Percentiles rank a stretch among this genome's conserved stretches.
These are phyloP conservation scores for Centropus bengalensis DNA, from an alignment of 2,113 vertebrate species.

Conservation along the genomic window DNA sequence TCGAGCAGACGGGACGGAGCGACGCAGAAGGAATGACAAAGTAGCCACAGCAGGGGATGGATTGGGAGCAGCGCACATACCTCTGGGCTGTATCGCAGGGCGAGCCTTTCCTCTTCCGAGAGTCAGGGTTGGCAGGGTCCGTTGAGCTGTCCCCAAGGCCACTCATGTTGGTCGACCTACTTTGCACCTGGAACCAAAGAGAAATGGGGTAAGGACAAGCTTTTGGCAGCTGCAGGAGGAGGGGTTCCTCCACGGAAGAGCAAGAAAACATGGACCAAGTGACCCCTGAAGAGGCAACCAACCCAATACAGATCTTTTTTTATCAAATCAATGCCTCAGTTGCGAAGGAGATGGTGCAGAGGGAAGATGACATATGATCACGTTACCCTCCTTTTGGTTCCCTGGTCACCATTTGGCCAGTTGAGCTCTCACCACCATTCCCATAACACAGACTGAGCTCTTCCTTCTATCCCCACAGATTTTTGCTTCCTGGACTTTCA, in stretches of 20 bases:
- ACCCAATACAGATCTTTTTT: background rate
- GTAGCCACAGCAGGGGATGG: background rate
- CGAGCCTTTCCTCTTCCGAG: constrained; percentile 92
- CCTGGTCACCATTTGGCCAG: background rate
- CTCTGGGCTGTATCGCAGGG: constrained; percentile 92
- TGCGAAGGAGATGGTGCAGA: rapidly evolving
- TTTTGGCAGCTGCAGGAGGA: background rate
- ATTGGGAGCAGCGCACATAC: constrained; percentile 57
- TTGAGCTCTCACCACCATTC: background rate
- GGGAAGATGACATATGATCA: rapidly evolving
- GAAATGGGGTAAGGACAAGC: background rate
- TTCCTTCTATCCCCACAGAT: background rate
- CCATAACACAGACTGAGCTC: background rate
- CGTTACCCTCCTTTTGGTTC: background rate
- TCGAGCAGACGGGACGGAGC: constrained; percentile 40
- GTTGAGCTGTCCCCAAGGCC: constrained; percentile 90
- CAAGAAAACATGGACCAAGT: background rate
- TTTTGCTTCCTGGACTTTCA: background rate
- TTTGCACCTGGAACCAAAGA: constrained; percentile 79
- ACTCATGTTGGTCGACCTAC: constrained; percentile 92
- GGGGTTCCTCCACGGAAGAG: rapidly evolving
- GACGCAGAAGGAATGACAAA: background rate
- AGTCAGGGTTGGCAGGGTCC: constrained; percentile 87
- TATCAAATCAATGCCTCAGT: no score
- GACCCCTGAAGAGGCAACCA: no score